A percentile compares a stretch with the other conserved stretches of the same genome.
These are phyloP conservation scores for Chrysolina americana DNA, from an alignment of 2,888 invertebrate genomes.

Conservation along the genomic window DNA sequence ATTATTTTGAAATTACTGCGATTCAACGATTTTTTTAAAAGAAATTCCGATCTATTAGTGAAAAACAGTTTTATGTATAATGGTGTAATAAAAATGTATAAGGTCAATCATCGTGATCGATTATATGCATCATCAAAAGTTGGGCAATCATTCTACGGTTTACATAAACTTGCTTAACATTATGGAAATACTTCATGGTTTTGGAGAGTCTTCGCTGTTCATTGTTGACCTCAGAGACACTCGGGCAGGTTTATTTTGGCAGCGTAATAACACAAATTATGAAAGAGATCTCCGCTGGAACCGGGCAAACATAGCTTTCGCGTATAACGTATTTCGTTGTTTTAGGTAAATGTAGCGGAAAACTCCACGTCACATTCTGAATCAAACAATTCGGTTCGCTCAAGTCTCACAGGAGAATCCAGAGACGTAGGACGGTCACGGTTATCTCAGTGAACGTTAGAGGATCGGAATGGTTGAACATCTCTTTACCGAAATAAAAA, in stretches of 20 bases:
- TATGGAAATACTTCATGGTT: background rate
- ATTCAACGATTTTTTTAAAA: too few species aligned
- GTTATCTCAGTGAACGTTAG: background rate
- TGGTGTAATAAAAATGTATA: too few species aligned
- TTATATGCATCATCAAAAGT: too few species aligned
- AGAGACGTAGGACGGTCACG: background rate
- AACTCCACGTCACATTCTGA: background rate
- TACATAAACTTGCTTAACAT: background rate
- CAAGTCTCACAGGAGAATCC: background rate
- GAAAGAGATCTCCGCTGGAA: background rate
- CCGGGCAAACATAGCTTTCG: background rate
- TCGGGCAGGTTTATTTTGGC: background rate
- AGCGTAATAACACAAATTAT: background rate
- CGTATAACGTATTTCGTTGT: background rate
- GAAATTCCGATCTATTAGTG: too few species aligned
- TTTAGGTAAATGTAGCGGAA: background rate
- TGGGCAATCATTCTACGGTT: background rate
- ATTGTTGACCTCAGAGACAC: slow-evolving; percentile 1
- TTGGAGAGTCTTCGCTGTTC: background rate
- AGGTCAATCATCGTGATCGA: too few species aligned
- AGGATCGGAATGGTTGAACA: background rate
- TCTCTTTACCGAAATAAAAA: too few species aligned
- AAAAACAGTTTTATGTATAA: too few species aligned
- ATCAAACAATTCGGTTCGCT: background rate
- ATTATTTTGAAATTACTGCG: too few species aligned